Evolutionary conservation across 2,888 invertebrate genomes (phyloP), one percentile per base, ranked within the genome.

Genomic region (Hyposoter didymator): DNA sequence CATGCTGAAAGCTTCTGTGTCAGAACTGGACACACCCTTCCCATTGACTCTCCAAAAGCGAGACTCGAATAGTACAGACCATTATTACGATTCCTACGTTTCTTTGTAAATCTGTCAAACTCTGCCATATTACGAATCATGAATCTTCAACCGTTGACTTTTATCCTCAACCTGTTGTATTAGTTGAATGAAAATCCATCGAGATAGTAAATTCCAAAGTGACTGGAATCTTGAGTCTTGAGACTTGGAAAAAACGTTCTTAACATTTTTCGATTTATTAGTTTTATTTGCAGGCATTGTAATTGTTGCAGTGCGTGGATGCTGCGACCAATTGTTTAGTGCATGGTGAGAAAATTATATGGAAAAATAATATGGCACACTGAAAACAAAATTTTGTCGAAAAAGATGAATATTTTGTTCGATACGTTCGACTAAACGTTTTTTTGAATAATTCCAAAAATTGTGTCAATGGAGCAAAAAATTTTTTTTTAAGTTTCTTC

Each of bases 41-140:
- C 73, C 73, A 82, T 84, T 83, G 87, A 87, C 87, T 83, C 64
- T 49, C 73, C 62, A 12, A 28, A 28, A 45, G 76, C 66, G 47
- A 64, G 59, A 32, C 43, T 66, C n/a, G 49, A 12, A 49, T 64
- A 32, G 45, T 22, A 3, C 22, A 14, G 17, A 8, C 22, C 17
- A 59, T 22, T 55, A 73, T 59, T 73, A 43, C 55, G 19, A 73
- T 39, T 73, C 39, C 28, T 69, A 10, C 67, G 43, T 28, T 22
- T 1, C 19, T 73, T 6, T 55, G 52, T 35, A 22, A 39, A 35
- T 43, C n/a, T 49, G 49, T 47, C 73, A 55, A 78, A 10, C 47
- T 76, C n/a, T 43, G 39, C n/a, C 55, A 45, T 59, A 43, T 76
- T 52, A 39, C 10, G 45, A 69, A 35, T 17, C 52, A 45, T 67